These are phyloP conservation scores for Cephonodes hylas DNA, from an alignment of 2,888 invertebrate genomes.

Conservation along the genomic window DNA sequence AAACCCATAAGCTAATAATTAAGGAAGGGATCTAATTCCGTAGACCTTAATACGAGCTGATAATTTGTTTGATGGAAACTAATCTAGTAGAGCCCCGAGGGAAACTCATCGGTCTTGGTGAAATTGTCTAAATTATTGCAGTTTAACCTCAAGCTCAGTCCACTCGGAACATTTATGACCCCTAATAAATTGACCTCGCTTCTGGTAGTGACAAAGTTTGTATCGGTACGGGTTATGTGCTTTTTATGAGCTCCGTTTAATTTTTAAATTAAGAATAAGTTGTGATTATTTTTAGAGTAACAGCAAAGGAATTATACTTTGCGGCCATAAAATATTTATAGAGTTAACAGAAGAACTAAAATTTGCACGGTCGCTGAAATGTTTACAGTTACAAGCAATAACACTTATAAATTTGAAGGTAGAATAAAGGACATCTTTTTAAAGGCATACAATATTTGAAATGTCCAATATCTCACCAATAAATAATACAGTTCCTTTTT, in stretches of 20 bases:
- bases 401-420: no score
- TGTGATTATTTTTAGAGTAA: not conserved
- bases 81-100: not conserved
- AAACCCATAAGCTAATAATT: not conserved
- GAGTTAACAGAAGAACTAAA: no score
- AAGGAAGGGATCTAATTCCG: not conserved
- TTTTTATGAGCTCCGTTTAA: not conserved
- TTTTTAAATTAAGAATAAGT: not conserved
- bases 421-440: no score
- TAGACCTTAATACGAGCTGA: not conserved
- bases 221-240: not conserved
- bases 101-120: not conserved
- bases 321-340: no score
- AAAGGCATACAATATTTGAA: no score
- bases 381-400: no score
- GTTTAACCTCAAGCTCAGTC: conserved; percentile 52
- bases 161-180: conserved; percentile 44
- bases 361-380: no score
- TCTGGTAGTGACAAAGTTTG: conserved; percentile 26
- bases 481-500: no score
- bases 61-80: conserved; percentile 1
- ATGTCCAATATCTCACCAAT: no score
- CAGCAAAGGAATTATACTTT: not conserved
- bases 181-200: conserved; percentile 58
- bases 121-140: conserved; percentile 24